Percentiles rank a stretch among this genome's conserved stretches.
phyloP scores from a whole-genome alignment of 1,140 invertebrate species.

The Apis florea region DNA sequence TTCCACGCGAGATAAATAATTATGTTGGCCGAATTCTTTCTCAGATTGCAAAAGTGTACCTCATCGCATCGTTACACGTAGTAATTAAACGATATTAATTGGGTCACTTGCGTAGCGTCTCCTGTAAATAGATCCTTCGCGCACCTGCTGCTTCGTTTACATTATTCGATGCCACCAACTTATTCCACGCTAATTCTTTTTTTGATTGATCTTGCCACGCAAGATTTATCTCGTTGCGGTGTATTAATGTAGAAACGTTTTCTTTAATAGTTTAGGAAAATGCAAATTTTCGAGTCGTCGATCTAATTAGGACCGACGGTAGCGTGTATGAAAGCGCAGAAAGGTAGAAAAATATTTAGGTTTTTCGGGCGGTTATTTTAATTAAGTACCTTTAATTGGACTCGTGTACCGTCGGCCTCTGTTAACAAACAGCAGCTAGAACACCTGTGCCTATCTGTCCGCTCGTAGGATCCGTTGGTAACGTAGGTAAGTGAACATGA shows the following conservation, averaged over 20 bases:
- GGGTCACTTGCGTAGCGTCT: constrained; percentile 46
- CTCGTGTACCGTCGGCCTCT: background rate
- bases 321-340: background rate
- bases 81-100: constrained; percentile 68
- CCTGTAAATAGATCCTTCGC: constrained; percentile 50
- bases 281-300: no score
- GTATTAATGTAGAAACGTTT: no score
- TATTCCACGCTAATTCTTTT: background rate
- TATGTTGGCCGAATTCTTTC: constrained; percentile 19
- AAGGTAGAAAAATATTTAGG: background rate
- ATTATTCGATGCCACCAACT: background rate
- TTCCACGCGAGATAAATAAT: constrained; percentile 13
- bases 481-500: constrained; percentile 10
- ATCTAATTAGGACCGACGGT: no score
- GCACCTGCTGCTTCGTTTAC: constrained; percentile 21
- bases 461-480: constrained; percentile 9
- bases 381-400: constrained; percentile 24
- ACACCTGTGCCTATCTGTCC: constrained; percentile 30
- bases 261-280: no score
- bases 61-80: constrained; percentile 9
- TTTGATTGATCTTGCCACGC: no score
- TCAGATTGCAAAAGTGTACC: constrained; percentile 31
- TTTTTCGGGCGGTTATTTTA: background rate
- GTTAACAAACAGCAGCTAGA: background rate
- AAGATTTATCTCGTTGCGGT: no score